A percentile compares a stretch with the other conserved stretches of the same genome.
Conservation (phyloP, 2,113 vertebrate species). For the Pluvialis apricaria region DNA sequence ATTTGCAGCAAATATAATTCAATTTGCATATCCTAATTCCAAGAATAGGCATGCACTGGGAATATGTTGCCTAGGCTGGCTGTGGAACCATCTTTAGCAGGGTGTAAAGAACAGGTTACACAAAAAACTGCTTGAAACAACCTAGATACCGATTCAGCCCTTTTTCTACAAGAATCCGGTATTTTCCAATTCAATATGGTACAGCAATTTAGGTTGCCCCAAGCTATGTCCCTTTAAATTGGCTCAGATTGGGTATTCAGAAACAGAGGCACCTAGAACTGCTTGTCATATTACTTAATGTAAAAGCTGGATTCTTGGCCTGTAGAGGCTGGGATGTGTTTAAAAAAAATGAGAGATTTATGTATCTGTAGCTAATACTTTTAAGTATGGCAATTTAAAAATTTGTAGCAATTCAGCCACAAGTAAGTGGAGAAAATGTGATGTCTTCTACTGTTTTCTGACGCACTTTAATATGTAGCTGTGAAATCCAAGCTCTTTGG, state of each 20-base stretch:
- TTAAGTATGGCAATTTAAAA: constrained; percentile 45
- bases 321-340: not conserved
- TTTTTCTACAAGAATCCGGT: not conserved
- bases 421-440: constrained; percentile 7
- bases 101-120: not conserved
- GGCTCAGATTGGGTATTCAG: not conserved
- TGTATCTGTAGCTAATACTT: constrained; percentile 52
- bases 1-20: constrained; percentile 32
- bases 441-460: constrained; percentile 26
- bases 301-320: constrained; percentile 4
- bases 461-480: constrained; percentile 7
- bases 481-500: constrained; percentile 3
- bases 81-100: not conserved
- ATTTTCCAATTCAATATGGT: not conserved
- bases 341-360: not conserved
- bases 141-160: not conserved
- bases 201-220: not conserved
- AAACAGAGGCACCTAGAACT: not conserved
- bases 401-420: constrained; percentile 20
- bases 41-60: constrained; percentile 32
- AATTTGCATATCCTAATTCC: constrained; percentile 39
- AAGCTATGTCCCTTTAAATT: not conserved
- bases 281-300: not conserved
- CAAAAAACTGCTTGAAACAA: not conserved
- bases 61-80: not conserved